A percentile compares a stretch with the other conserved stretches of the same genome.
Conservation (phyloP, 2,113 vertebrate genomes). For the Phylloscopus trochilus region DNA sequence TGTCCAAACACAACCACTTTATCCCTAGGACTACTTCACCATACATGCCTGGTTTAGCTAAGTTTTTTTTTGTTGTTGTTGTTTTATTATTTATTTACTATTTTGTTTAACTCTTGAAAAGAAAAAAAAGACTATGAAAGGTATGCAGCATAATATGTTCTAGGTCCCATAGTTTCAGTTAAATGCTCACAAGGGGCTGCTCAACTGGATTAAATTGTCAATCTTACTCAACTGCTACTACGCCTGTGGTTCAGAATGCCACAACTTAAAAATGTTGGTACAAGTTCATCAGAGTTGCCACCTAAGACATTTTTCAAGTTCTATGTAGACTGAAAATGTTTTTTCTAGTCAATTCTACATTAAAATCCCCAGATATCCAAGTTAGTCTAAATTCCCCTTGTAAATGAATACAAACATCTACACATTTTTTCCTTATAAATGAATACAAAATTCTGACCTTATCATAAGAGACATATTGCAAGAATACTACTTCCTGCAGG, state of each 20-base stretch:
- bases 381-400: background rate
- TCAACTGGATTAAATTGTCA: background rate
- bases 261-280: background rate
- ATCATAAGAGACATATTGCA: background rate
- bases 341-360: background rate
- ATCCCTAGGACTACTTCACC: background rate
- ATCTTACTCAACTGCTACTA: background rate
- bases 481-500: background rate
- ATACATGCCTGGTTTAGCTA: background rate
- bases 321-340: background rate
- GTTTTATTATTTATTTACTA: background rate
- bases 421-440: background rate
- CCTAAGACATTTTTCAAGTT: background rate
- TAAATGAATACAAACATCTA: background rate
- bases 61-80: background rate
- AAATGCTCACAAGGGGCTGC: background rate
- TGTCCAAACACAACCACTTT: background rate
- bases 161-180: background rate
- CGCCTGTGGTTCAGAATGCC: accelerated
- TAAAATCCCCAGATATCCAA: background rate
- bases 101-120: background rate
- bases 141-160: background rate
- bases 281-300: background rate
- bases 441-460: background rate
- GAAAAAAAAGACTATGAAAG: background rate